Evolutionary conservation across 2,113 vertebrate species (phyloP), one percentile per base, ranked within the genome.

Genomic region (Perccottus glenii): DNA sequence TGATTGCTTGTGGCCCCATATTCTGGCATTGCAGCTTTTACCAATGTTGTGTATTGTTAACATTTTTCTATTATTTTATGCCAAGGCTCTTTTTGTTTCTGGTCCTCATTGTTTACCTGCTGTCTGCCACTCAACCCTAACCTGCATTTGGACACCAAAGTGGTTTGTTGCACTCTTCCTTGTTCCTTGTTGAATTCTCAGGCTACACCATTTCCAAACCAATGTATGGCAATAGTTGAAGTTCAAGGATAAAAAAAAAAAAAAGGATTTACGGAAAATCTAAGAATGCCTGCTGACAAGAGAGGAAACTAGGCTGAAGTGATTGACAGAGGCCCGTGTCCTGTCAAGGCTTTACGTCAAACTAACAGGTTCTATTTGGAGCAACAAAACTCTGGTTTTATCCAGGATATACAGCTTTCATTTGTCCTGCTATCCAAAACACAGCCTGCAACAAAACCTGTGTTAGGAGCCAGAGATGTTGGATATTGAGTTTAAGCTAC

Each of bases 331-430:
- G 11, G 16, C 33, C 32, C 0, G 19, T 50, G 52, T 67, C 10
- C 57, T 57, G 51, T 10, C 56, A 58, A 38, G 48, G 52, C 36
- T 58, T 58, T 58, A 43, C 10, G 56, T 58, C 56, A 58, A 58
- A 11, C n/a, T 27, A 58, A 58, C 56, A 43, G 56, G 36, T 55
- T 55, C 52, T 55, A 55, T 55, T 55, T 55, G 12, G 52, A 55
- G 52, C 56, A 58, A 10, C 3, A 14, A 58, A 42, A 58, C 36
- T 15, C 2, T 10, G 56, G 12, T 19, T 55, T 55, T 55, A 55
- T 55, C 52, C 52, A 9, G 33, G 52, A 55, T 33, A 55, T 15
- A 12, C 52, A 55, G 14, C 52, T 33, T 38, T 33, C 52, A 55
- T 55, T 55, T 55, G 52, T 38, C 9, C 44, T 36, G 52, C 5